These are phyloP conservation scores for Bedellia somnulentella DNA, from an alignment of 2,888 invertebrate species.

Conservation along the genomic window DNA sequence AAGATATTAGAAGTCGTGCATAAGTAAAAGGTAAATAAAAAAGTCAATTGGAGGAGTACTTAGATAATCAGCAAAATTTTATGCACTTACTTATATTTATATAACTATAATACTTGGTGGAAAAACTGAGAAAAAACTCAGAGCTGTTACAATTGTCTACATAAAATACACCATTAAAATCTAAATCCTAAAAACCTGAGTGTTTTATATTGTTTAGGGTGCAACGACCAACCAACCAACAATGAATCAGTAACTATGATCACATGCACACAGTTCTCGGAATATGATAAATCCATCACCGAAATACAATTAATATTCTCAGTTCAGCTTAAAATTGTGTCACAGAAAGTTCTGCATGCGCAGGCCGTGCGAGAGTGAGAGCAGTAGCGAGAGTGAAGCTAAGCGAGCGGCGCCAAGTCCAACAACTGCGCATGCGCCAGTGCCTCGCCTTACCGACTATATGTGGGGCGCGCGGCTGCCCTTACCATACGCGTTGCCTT, in stretches of 20 bases:
- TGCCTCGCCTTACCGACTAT: conserved; percentile 78
- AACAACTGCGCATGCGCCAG: conserved; percentile 76
- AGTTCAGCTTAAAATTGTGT: conserved; percentile 54
- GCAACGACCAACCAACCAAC: too few species aligned
- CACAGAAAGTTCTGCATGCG: conserved; percentile 47
- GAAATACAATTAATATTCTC: conserved; percentile 6
- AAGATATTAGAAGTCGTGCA: too few species aligned
- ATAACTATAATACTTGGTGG: too few species aligned
- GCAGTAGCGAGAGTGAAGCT: conserved; percentile 86
- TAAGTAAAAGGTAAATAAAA: too few species aligned
- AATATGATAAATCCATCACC: too few species aligned
- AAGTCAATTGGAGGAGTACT: not conserved
- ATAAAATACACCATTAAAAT: too few species aligned
- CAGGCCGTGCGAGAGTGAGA: conserved; percentile 57
- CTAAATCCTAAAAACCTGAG: too few species aligned
- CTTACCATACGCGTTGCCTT: conserved; percentile 70
- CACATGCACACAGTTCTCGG: too few species aligned
- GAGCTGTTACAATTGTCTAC: too few species aligned
- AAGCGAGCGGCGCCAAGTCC: conserved; percentile 70
- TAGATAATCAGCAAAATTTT: not conserved
- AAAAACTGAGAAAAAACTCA: too few species aligned
- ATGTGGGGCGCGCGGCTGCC: conserved; percentile 73
- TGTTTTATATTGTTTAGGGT: too few species aligned
- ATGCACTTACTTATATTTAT: not conserved
- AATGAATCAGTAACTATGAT: too few species aligned